Evolutionary conservation across 2,888 invertebrate genomes (phyloP).

Genomic region (Pelosia muscerda): DNA sequence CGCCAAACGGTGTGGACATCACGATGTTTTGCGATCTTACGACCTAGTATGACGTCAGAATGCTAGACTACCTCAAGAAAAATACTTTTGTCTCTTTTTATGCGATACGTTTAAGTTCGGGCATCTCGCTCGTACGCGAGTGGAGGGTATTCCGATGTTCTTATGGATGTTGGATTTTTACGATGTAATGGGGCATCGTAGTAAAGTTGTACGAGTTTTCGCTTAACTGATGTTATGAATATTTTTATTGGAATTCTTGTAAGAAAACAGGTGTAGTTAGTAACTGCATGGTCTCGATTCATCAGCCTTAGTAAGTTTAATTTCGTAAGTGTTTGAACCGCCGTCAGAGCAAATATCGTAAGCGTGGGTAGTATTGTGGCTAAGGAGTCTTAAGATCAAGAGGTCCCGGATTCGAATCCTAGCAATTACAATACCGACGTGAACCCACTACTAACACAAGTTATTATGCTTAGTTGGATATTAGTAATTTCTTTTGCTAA

Average conservation of each 20-base stretch:
- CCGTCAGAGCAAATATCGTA: too few species aligned
- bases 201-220: slow-evolving; percentile 25
- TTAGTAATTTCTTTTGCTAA: too few species aligned
- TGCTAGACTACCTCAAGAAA: not conserved
- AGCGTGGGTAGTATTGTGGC: too few species aligned
- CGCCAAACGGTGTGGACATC: slow-evolving; percentile 55
- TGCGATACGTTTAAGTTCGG: not conserved
- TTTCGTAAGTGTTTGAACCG: not conserved
- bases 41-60: slow-evolving; percentile 33
- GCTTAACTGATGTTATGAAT: slow-evolving; percentile 42
- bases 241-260: slow-evolving; percentile 34
- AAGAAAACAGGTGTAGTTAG: slow-evolving; percentile 38
- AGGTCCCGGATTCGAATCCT: too few species aligned
- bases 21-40: slow-evolving; percentile 54
- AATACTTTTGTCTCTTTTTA: slow-evolving; percentile 15
- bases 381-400: too few species aligned
- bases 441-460: too few species aligned
- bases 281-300: not conserved
- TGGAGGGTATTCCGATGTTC: not conserved
- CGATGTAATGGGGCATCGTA: slow-evolving; percentile 12
- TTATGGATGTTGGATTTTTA: slow-evolving; percentile 19
- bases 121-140: slow-evolving; percentile 2
- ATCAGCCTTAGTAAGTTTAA: not conserved
- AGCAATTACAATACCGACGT: too few species aligned
- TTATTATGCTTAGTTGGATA: too few species aligned